Conservation (phyloP, 2,113 vertebrate species). For the Nettapus auritus region DNA sequence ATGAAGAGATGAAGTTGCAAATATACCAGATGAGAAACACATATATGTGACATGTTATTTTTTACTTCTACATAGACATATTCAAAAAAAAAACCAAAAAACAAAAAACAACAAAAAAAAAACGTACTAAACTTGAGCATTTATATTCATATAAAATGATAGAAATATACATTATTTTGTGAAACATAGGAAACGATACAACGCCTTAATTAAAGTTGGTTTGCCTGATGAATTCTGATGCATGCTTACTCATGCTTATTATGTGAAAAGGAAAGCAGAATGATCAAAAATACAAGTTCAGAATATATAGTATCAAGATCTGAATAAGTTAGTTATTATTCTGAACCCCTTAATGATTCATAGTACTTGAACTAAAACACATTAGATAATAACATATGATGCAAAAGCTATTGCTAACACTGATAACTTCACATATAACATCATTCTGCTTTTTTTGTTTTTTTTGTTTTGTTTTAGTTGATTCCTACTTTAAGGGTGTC, state of each 20-base stretch:
- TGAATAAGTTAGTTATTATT: neutral
- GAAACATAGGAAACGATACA: neutral
- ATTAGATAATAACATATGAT: neutral
- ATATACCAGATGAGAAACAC: neutral
- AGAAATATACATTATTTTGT: neutral
- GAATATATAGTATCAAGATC: neutral
- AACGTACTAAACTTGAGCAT: neutral
- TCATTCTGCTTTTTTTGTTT: neutral
- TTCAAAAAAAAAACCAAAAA: neutral
- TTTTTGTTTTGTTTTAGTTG: neutral
- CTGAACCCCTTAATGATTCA: neutral
- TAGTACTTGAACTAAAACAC: neutral
- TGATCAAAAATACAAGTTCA: neutral
- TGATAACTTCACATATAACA: neutral
- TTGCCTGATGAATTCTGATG: accelerated
- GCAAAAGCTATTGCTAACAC: neutral
- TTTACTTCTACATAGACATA: neutral
- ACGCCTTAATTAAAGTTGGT: neutral
- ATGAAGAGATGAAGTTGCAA: neutral
- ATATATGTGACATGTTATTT: neutral
- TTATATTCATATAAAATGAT: accelerated
- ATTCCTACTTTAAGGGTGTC: neutral
- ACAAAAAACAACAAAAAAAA: too few relatives aligned
- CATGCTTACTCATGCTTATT: accelerated
- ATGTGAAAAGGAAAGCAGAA: neutral